phyloP scores from a whole-genome alignment of 2,113 vertebrate species.

The Vulpes vulpes region DNA sequence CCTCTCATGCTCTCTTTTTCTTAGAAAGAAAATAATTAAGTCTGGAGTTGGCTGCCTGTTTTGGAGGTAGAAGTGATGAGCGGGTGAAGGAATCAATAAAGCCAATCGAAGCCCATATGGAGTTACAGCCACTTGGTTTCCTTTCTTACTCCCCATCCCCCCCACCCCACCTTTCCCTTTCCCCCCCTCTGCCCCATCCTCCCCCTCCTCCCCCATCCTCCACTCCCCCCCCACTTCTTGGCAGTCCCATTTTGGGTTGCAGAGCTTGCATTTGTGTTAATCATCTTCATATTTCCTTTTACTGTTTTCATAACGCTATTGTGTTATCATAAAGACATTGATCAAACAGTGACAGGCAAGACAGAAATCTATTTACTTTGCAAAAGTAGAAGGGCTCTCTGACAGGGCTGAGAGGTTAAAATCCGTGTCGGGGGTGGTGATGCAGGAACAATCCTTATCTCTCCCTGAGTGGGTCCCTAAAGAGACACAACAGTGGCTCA shows the following conservation, averaged over 20 bases:
- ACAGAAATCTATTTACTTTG: conserved; percentile 81
- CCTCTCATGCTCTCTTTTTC: background rate
- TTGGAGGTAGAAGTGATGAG: conserved; percentile 29
- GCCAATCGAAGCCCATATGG: background rate
- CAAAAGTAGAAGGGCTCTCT: conserved; percentile 68
- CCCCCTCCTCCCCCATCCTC: background rate
- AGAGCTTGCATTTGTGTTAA: conserved; percentile 72
- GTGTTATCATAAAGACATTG: conserved; percentile 79
- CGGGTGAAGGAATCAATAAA: conserved; percentile 58
- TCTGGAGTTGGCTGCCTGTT: conserved; percentile 40
- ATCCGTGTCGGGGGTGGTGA: conserved; percentile 69
- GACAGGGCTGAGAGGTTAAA: conserved; percentile 69
- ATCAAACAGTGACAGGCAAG: conserved; percentile 78
- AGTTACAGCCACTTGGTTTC: background rate
- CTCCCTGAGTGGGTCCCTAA: conserved; percentile 80
- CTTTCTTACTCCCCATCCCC: background rate
- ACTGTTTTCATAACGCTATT: conserved; percentile 63
- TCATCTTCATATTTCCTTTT: conserved; percentile 75
- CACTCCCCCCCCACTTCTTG: background rate
- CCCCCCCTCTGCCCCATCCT: background rate
- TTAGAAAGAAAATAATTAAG: conserved; percentile 71
- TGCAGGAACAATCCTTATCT: conserved; percentile 78
- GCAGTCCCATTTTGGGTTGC: background rate
- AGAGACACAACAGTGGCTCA: conserved; percentile 76
- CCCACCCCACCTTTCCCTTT: fast-evolving